These are phyloP conservation scores for Aethina tumida DNA, from an alignment of 1,140 invertebrate species.

Conservation along the genomic window DNA sequence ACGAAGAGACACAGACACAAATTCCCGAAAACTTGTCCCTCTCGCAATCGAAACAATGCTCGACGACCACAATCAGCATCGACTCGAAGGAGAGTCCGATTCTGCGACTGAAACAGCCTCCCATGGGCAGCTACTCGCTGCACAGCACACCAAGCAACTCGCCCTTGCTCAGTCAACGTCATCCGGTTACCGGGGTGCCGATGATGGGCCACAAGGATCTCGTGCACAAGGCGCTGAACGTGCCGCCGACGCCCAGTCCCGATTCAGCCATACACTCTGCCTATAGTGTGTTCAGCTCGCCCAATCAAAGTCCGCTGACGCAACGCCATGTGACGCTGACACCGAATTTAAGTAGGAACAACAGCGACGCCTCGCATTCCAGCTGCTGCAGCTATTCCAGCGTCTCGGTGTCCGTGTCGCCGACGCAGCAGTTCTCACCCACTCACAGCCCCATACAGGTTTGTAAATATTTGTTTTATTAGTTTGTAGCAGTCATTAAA, in stretches of 20 bases:
- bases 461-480: constrained; percentile 13
- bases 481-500: not conserved
- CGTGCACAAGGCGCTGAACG: constrained; percentile 34
- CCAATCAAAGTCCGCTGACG: constrained; percentile 74
- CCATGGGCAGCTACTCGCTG: constrained; percentile 46
- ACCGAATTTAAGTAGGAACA: constrained; percentile 75
- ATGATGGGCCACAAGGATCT: constrained; percentile 47
- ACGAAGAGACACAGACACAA: constrained; percentile 24
- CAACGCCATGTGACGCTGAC: constrained; percentile 70
- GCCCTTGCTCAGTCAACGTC: constrained; percentile 51
- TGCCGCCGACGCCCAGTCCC: constrained; percentile 62
- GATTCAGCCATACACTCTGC: constrained; percentile 81
- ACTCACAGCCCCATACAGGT: constrained; percentile 79
- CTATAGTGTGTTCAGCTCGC: constrained; percentile 69
- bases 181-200: constrained; percentile 35
- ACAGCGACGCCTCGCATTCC: constrained; percentile 80
- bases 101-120: constrained; percentile 29
- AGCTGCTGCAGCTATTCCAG: constrained; percentile 69
- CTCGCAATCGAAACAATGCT: constrained; percentile 22
- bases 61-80: constrained; percentile 11
- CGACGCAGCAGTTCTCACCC: constrained; percentile 51
- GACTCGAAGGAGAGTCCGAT: constrained; percentile 30
- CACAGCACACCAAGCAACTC: constrained; percentile 54
- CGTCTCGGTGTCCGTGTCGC: constrained; percentile 43
- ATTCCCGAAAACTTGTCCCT: constrained; percentile 33